Evolutionary conservation across 2,888 invertebrate species (phyloP).

Genomic region (Tipula lateralis): DNA sequence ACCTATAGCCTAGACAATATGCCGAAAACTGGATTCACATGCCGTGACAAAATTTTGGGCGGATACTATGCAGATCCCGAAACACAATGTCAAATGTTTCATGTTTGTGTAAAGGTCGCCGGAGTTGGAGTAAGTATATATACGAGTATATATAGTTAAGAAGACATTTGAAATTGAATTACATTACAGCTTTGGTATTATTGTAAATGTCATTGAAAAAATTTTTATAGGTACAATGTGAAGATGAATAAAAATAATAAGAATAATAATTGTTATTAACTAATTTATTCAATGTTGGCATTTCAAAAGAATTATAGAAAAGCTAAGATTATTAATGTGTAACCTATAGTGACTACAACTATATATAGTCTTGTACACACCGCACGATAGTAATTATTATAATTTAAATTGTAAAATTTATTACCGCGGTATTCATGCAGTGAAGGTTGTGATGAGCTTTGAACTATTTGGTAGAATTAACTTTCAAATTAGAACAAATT

Average conservation of each 20-base stretch:
- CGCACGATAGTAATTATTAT: not conserved
- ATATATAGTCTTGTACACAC: not conserved
- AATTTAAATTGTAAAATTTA: not conserved
- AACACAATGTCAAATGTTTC: constrained; percentile 84
- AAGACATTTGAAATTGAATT: not conserved
- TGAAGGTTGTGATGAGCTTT: not conserved
- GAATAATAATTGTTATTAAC: not conserved
- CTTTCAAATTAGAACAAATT: not conserved
- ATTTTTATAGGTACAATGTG: no score
- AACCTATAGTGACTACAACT: not conserved
- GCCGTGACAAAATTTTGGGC: constrained; percentile 78
- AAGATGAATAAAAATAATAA: not conserved
- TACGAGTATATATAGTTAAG: no score
- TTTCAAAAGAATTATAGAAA: not conserved
- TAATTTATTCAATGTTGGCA: not conserved
- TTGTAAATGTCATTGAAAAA: constrained; percentile 1
- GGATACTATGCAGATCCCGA: constrained; percentile 85
- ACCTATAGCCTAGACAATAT: constrained; percentile 57
- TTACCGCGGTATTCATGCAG: not conserved
- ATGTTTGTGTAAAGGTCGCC: constrained; percentile 80
- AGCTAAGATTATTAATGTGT: not conserved
- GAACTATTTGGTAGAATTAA: not conserved
- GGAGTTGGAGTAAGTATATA: constrained; percentile 60
- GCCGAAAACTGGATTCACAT: constrained; percentile 64
- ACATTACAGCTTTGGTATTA: not conserved